Base-by-base conservation (phyloP, 2,797 vertebrate species). In the Epinephelus coioides region DNA sequence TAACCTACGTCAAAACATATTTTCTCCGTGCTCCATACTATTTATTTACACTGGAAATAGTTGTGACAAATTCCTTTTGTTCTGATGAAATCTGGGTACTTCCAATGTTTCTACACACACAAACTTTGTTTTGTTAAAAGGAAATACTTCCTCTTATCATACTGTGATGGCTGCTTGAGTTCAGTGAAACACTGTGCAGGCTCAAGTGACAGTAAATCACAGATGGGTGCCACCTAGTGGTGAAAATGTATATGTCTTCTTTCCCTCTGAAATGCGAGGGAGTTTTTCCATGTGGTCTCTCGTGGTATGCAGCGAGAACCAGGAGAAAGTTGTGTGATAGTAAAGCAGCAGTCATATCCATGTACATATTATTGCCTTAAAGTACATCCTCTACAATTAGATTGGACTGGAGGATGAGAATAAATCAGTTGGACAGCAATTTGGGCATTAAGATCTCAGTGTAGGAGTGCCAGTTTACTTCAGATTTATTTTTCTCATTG, bases 221-320 rank as follows among this genome's bases (percentile, higher is more conserved):
- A 56, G 64, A 46, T 38, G 6, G 40, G 65, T 55, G 77, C 86
- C 91, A 73, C 66, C 88, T 90, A 86, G 76, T 76, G 87, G 88
- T 49, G 2, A 76, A 15, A 80, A 43, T 27, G 4, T 17, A 14
- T 64, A 34, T 34, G 13, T 7, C 21, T 14, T 55, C 38, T 43
- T 43, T 2, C 9, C 14, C 0, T 1, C 13, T 27, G 40, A 10
- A 56, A 67, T 43, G 47, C 72, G 49, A 61, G 54, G 3, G 5
- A 51, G 56, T 59, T 89, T 79, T 79, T 86, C 69, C 73, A 78
- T 76, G 80, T 75, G 76, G 62, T 79, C 66, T 73, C 53, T 75
- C 30, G 73, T 69, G 77, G 71, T 73, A 64, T 70, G 67, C 63
- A 75, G 47, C 61, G 54, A 14, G 25, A 85, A 68, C 64, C 18